Conservation (phyloP, 2,888 invertebrate species). For the Blomia tropicalis region DNA sequence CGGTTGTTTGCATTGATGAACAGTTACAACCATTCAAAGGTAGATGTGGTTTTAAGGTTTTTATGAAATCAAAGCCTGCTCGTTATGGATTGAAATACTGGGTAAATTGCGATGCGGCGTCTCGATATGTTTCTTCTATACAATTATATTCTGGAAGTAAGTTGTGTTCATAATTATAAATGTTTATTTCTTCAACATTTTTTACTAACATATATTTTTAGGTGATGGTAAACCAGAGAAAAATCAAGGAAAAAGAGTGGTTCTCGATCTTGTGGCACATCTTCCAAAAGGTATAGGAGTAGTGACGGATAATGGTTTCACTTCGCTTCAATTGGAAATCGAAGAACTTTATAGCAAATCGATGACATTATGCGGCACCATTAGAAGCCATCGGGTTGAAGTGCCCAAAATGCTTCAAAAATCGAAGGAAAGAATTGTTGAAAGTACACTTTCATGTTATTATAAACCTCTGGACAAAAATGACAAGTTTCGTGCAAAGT, state of each 20-base stretch:
- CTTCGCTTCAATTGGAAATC: not conserved
- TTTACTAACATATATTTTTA: too few species aligned
- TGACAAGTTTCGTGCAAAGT: not conserved
- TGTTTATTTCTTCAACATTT: too few species aligned
- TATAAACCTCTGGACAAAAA: not conserved
- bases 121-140: too few species aligned
- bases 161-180: too few species aligned
- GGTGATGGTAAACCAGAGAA: not conserved
- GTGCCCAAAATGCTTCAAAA: not conserved
- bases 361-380: not conserved
- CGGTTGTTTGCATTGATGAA: not conserved
- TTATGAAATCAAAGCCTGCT: not conserved
- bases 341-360: not conserved
- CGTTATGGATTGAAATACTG: not conserved
- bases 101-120: not conserved
- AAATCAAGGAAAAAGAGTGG: not conserved
- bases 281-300: not conserved
- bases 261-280: not conserved
- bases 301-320: not conserved
- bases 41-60: not conserved
- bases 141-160: too few species aligned
- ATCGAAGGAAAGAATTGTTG: not conserved
- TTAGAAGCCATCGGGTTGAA: not conserved
- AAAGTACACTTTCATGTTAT: not conserved
- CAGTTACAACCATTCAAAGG: not conserved